phyloP scores from a whole-genome alignment of 2,797 vertebrate genomes.

The Lagorchestes hirsutus region DNA sequence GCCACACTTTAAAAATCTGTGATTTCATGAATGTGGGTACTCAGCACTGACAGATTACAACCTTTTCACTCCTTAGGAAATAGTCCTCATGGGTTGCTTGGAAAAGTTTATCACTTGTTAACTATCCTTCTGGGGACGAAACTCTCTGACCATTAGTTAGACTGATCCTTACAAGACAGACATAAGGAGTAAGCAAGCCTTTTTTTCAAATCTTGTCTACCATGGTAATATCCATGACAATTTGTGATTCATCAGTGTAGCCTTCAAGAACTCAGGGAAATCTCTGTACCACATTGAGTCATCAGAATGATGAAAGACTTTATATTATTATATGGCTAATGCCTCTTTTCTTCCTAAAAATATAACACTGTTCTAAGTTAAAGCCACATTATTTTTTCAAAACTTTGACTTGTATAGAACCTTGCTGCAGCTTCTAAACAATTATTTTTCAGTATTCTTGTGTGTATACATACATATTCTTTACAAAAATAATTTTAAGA shows the following conservation, averaged over 20 bases:
- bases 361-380: neutral
- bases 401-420: neutral
- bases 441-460: neutral
- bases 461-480: neutral
- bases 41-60: neutral
- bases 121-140: neutral
- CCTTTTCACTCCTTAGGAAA: neutral
- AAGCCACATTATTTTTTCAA: neutral
- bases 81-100: neutral
- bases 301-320: neutral
- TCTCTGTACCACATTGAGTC: neutral
- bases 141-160: neutral
- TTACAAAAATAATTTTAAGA: neutral
- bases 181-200: neutral
- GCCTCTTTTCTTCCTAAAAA: neutral
- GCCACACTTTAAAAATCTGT: neutral
- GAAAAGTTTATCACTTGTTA: neutral
- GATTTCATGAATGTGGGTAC: neutral
- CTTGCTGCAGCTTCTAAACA: neutral
- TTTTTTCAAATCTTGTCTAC: neutral
- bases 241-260: neutral
- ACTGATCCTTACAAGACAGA: neutral
- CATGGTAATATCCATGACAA: neutral
- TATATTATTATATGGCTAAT: neutral
- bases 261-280: neutral